Percentiles rank a stretch among this genome's conserved stretches.
phyloP scores from a whole-genome alignment of 2,797 vertebrate species.

The Mormyrops attenuatus region DNA sequence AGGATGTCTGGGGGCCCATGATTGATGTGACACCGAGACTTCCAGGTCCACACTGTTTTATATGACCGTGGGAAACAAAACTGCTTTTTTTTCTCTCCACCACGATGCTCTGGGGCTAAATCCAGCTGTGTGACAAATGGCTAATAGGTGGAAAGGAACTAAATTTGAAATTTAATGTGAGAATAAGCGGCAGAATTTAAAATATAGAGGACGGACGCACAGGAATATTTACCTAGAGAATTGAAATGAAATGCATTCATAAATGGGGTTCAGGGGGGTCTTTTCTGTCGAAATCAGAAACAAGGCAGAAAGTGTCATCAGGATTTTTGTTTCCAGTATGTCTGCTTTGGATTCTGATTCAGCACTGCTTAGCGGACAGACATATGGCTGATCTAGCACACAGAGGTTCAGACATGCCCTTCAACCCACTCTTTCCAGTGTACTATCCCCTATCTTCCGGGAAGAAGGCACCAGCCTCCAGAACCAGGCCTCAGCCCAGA shows the following conservation, averaged over 20 bases:
- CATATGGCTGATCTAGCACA: background rate
- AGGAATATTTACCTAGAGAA: background rate
- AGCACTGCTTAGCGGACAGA: background rate
- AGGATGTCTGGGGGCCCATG: conserved; percentile 26
- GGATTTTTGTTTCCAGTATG: background rate
- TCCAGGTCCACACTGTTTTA: background rate
- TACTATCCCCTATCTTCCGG: background rate
- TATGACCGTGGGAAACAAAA: conserved; percentile 4
- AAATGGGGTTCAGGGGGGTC: background rate
- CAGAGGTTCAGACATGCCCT: background rate
- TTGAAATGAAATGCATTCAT: background rate
- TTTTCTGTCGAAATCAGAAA: background rate
- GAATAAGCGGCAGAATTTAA: background rate
- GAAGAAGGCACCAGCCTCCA: background rate
- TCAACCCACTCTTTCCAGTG: background rate
- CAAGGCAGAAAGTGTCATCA: background rate
- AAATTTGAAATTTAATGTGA: conserved; percentile 4
- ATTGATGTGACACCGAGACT: conserved; percentile 24
- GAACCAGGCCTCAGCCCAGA: background rate
- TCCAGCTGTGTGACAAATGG: conserved; percentile 12
- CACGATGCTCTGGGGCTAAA: background rate
- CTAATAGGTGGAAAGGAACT: background rate
- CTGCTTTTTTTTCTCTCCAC: background rate
- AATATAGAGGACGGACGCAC: background rate
- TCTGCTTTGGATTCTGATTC: background rate